Evolutionary conservation across 37 sponge, comb jelly and placozoan species (phyloP).

Genomic region (Diacarnus erythraeanus): DNA sequence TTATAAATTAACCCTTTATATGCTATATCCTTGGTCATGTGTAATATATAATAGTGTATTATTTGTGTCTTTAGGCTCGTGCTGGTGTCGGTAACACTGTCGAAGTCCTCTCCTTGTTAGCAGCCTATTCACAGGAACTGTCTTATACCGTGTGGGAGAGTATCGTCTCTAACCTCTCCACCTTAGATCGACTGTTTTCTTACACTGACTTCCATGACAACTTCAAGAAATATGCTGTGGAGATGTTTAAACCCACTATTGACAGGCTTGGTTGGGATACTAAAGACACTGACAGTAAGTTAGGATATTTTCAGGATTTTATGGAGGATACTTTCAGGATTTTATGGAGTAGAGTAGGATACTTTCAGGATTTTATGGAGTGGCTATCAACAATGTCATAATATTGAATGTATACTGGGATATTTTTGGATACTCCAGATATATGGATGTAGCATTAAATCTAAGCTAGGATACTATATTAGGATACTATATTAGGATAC

Average conservation of each 20-base stretch:
- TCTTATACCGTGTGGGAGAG: conserved; percentile 89
- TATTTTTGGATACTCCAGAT: too few species aligned
- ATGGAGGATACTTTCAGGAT: conserved; percentile 1
- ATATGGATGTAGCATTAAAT: too few species aligned
- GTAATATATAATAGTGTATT: too few species aligned
- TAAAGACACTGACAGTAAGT: conserved; percentile 64
- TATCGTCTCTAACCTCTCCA: conserved; percentile 28
- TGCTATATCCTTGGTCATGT: too few species aligned
- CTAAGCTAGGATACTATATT: too few species aligned
- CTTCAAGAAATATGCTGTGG: conserved; percentile 68
- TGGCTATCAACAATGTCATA: neutral
- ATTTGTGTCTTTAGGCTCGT: too few species aligned
- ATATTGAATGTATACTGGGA: neutral
- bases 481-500: too few species aligned
- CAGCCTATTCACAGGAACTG: conserved; percentile 64
- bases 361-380: conserved; percentile 26
- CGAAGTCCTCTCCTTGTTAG: conserved; percentile 68
- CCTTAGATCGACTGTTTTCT: conserved; percentile 44
- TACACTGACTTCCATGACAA: conserved; percentile 58
- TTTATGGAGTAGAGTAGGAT: conserved; percentile 92
- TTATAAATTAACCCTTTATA: too few species aligned
- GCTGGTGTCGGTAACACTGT: conserved; percentile 78
- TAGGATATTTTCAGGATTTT: neutral
- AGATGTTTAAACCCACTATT: conserved; percentile 37
- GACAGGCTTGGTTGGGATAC: conserved; percentile 80